Conservation (phyloP, 2,113 vertebrate species). For the Sinocyclocheilus grahami region DNA sequence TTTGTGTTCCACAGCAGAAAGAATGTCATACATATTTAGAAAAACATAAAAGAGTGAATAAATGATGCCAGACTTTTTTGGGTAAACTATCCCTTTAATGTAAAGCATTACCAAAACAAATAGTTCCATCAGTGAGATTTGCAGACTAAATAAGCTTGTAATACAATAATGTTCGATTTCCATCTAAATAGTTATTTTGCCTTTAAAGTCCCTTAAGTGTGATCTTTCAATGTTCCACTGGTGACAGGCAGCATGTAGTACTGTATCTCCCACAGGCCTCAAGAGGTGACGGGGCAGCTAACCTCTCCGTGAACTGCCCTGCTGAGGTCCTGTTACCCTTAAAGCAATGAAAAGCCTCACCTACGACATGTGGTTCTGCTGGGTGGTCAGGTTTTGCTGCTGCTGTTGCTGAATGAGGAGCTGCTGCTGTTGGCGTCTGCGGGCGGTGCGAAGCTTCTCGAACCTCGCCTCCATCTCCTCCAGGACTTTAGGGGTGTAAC, state of each 20-base stretch:
- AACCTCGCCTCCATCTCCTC: constrained; percentile 99
- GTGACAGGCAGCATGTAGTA: constrained; percentile 5
- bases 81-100: no score
- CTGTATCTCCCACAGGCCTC: constrained; percentile 9
- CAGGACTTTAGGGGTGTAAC: constrained; percentile 97
- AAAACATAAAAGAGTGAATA: no score
- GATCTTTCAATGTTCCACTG: background rate
- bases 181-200: no score
- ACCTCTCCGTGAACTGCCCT: background rate
- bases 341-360: constrained; percentile 85
- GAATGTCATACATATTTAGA: no score
- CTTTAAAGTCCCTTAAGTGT: no score
- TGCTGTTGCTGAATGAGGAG: constrained; percentile 91
- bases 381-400: constrained; percentile 82
- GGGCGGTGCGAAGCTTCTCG: constrained; percentile 94
- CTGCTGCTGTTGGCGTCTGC: constrained; percentile 96
- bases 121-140: no score
- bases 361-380: constrained; percentile 99
- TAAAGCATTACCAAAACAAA: no score
- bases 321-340: constrained; percentile 54
- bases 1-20: no score
- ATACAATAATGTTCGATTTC: no score
- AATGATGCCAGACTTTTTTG: no score
- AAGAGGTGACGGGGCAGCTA: background rate
- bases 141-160: no score